phyloP scores from a whole-genome alignment of 2,797 vertebrate species.

The Erithacus rubecula region DNA sequence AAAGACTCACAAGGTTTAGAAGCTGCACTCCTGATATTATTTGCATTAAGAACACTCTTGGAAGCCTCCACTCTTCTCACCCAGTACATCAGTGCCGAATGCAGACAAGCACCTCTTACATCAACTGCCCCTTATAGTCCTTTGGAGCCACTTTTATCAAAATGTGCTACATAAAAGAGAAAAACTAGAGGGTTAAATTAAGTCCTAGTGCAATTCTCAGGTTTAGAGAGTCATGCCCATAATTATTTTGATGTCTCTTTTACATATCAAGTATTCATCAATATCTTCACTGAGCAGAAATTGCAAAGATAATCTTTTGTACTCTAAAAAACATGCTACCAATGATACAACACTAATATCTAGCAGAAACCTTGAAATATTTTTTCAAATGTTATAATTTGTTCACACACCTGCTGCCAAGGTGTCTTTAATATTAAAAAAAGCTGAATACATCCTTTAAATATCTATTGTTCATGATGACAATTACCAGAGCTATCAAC shows the following conservation, averaged over 20 bases:
- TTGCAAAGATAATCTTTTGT: background rate
- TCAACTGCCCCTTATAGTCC: background rate
- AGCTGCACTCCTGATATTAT: background rate
- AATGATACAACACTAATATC: background rate
- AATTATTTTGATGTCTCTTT: background rate
- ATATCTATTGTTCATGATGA: background rate
- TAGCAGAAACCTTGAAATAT: background rate
- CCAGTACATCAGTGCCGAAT: background rate
- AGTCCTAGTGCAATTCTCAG: background rate
- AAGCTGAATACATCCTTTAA: background rate
- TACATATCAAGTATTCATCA: background rate
- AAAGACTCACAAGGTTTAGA: background rate
- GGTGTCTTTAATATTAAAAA: background rate
- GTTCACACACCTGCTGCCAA: background rate
- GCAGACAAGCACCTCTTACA: background rate
- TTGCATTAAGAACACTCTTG: background rate
- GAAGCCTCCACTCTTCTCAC: background rate
- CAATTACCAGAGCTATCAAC: background rate
- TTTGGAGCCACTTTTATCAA: background rate
- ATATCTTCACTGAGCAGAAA: background rate
- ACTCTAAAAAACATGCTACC: background rate
- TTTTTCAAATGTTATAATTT: background rate
- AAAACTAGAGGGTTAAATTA: background rate
- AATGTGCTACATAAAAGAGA: rapidly evolving
- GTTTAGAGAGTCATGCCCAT: background rate